A percentile compares a stretch with the other conserved stretches of the same genome.
These are phyloP conservation scores for Papilio helenus DNA, from an alignment of 1,140 invertebrate genomes.

Conservation along the genomic window DNA sequence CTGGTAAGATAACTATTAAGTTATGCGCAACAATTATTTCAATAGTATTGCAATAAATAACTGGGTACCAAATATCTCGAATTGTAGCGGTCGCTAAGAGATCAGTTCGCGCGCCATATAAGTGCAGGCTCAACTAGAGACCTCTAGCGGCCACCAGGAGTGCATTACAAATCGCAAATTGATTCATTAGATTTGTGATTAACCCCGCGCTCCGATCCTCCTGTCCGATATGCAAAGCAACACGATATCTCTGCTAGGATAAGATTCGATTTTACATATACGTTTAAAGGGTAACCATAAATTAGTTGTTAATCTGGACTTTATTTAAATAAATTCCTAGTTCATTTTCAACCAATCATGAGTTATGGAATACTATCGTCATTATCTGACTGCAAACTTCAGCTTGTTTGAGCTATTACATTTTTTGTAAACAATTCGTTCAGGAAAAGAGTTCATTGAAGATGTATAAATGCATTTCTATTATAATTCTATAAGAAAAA, in stretches of 20 bases:
- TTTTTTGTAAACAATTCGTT: too few species aligned
- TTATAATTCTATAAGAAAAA: background rate
- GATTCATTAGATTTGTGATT: conserved; percentile 74
- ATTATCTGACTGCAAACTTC: too few species aligned
- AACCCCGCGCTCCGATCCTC: conserved; percentile 59
- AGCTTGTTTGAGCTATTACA: too few species aligned
- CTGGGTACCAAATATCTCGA: background rate
- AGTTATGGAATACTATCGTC: too few species aligned
- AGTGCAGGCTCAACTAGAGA: background rate
- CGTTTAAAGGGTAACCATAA: conserved; percentile 38
- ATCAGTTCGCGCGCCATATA: conserved; percentile 22
- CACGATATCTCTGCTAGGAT: conserved; percentile 54
- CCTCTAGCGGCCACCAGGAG: conserved; percentile 51
- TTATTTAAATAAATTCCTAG: background rate
- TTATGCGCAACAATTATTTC: conserved; percentile 21
- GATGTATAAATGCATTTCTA: too few species aligned
- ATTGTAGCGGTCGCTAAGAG: background rate
- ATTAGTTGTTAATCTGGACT: conserved; percentile 25
- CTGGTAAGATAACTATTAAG: background rate
- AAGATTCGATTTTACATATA: conserved; percentile 58
- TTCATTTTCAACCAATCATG: too few species aligned
- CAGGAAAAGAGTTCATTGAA: too few species aligned
- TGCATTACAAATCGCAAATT: conserved; percentile 58
- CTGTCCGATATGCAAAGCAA: conserved; percentile 67
- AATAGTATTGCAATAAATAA: background rate